Evolutionary conservation across 2,113 vertebrate genomes (phyloP).

Genomic region (Scatophagus argus): DNA sequence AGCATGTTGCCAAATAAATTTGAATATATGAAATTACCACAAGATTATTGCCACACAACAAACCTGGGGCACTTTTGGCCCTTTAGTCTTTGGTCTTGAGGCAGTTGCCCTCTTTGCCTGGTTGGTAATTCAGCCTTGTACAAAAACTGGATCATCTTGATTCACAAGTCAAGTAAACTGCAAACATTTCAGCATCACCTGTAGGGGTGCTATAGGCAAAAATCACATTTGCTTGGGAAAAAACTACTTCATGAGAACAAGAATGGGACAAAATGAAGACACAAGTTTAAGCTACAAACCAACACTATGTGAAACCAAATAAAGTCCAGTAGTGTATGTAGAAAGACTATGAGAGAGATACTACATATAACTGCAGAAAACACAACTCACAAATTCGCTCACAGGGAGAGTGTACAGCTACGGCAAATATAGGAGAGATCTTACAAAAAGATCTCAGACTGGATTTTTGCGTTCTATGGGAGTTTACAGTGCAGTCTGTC

Average conservation of each 20-base stretch:
- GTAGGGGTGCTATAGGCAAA: background rate
- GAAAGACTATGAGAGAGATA: constrained; percentile 3
- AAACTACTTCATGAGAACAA: background rate
- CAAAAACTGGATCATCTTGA: constrained; percentile 2
- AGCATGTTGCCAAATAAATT: background rate
- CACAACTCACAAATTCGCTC: background rate
- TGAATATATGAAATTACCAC: background rate
- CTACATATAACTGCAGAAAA: constrained; percentile 18
- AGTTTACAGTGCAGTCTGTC: constrained; percentile 48
- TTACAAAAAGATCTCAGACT: background rate
- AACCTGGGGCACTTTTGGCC: background rate
- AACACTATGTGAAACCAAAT: constrained; percentile 4
- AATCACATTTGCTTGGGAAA: background rate
- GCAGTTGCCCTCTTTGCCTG: background rate
- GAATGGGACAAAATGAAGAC: background rate
- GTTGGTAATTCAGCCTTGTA: background rate
- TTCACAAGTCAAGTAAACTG: constrained; percentile 22
- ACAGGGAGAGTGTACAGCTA: constrained; percentile 26
- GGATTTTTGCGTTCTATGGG: constrained; percentile 32
- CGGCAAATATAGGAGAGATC: background rate
- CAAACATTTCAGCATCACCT: background rate
- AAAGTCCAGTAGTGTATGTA: background rate
- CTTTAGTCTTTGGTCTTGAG: background rate
- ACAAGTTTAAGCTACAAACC: background rate
- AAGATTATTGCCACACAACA: background rate